phyloP scores from a whole-genome alignment of 2,888 invertebrate genomes.

The Thereva nobilitata region DNA sequence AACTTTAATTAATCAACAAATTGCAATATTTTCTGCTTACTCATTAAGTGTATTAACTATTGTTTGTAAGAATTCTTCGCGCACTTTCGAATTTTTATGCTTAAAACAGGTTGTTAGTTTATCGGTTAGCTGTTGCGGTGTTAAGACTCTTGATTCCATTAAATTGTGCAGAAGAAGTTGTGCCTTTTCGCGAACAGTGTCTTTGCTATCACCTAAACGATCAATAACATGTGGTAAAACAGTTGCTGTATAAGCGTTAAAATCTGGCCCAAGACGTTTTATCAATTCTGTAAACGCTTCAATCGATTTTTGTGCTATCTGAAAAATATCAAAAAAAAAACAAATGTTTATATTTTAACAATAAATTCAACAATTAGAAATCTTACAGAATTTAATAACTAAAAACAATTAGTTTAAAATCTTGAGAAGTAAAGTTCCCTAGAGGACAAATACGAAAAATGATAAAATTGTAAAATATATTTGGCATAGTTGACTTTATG shows the following conservation, averaged over 20 bases:
- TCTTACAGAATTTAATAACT: neutral
- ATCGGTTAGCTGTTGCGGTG: slow-evolving; percentile 73
- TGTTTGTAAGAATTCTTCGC: slow-evolving; percentile 85
- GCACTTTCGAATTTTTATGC: slow-evolving; percentile 91
- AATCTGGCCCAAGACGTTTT: slow-evolving; percentile 84
- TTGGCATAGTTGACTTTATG: too few species aligned
- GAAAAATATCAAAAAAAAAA: slow-evolving; percentile 50
- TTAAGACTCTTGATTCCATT: slow-evolving; percentile 71
- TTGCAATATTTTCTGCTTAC: slow-evolving; percentile 61
- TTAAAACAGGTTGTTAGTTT: slow-evolving; percentile 69
- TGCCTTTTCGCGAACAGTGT: slow-evolving; percentile 72
- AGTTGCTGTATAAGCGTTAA: slow-evolving; percentile 81
- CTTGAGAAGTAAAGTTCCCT: too few species aligned
- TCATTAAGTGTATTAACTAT: slow-evolving; percentile 81
- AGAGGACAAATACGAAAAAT: too few species aligned
- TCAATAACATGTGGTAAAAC: slow-evolving; percentile 83
- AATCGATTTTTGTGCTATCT: slow-evolving; percentile 91
- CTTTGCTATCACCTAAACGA: slow-evolving; percentile 69
- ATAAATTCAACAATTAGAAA: neutral
- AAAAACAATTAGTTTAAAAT: too few species aligned
- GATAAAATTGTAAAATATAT: too few species aligned
- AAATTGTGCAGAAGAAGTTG: slow-evolving; percentile 72
- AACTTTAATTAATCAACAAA: neutral
- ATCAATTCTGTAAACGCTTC: slow-evolving; percentile 85
- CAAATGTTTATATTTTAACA: neutral